These are phyloP conservation scores for Philopedon plagiatum DNA, from an alignment of 2,888 invertebrate genomes.

Conservation along the genomic window DNA sequence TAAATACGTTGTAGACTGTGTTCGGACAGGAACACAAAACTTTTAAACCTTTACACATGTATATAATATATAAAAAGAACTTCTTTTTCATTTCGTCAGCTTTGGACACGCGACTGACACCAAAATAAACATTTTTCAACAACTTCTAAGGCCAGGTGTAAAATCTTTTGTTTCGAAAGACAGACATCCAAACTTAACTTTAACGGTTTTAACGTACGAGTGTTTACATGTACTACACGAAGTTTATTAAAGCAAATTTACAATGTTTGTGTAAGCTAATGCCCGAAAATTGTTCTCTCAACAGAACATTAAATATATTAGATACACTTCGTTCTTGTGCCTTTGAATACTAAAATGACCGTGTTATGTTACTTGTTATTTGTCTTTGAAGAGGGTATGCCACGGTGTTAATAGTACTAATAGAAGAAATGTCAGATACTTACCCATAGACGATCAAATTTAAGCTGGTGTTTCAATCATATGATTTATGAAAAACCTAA, in stretches of 20 bases:
- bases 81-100: background rate
- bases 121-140: conserved; percentile 3
- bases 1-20: no score
- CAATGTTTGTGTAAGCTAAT: conserved; percentile 26
- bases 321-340: background rate
- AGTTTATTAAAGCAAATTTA: conserved; percentile 25
- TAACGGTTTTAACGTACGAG: conserved; percentile 3
- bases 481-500: no score
- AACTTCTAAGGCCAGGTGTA: conserved; percentile 2
- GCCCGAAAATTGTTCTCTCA: conserved; percentile 20
- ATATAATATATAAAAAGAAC: background rate
- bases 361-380: background rate
- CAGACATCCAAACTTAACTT: background rate
- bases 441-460: no score
- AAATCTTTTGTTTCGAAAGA: background rate
- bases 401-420: no score
- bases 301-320: conserved; percentile 5
- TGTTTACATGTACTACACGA: conserved; percentile 22
- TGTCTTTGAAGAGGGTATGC: no score
- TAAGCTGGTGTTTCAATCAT: no score
- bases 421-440: no score
- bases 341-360: background rate
- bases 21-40: no score
- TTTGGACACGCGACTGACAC: conserved; percentile 1
- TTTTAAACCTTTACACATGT: no score